Conservation (phyloP, 2,797 vertebrate genomes). For the Coregonus suidteri region DNA sequence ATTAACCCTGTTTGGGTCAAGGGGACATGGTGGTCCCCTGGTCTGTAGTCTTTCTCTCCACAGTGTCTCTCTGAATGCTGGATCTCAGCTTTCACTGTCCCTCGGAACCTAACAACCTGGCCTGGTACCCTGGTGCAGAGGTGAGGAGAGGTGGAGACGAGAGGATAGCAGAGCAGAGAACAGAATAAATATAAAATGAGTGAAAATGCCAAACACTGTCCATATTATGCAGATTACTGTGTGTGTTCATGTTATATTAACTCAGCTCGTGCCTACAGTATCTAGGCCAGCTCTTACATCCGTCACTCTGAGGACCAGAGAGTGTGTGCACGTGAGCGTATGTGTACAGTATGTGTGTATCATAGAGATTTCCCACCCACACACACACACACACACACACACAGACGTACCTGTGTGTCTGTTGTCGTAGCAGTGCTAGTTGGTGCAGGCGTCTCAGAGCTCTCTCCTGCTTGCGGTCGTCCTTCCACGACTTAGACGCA, state of each 20-base stretch:
- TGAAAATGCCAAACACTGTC: background rate
- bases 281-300: slow-evolving; percentile 42
- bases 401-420: slow-evolving; percentile 53
- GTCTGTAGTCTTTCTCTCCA: slow-evolving; percentile 67
- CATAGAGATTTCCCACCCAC: background rate
- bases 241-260: slow-evolving; percentile 62
- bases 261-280: slow-evolving; percentile 62
- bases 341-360: slow-evolving; percentile 13
- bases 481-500: slow-evolving; percentile 98
- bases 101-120: slow-evolving; percentile 76
- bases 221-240: slow-evolving; percentile 16
- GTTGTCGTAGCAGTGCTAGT: slow-evolving; percentile 90
- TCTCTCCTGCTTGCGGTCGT: slow-evolving; percentile 97
- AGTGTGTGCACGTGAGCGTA: background rate
- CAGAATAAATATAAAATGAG: background rate
- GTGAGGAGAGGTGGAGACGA: background rate
- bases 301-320: too few relatives aligned
- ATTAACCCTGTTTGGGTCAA: slow-evolving; percentile 7
- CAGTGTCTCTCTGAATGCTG: slow-evolving; percentile 69
- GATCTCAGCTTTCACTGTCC: slow-evolving; percentile 65
- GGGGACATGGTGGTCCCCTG: slow-evolving; percentile 55
- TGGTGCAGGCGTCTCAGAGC: slow-evolving; percentile 92
- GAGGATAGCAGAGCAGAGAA: background rate
- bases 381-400: too few relatives aligned
- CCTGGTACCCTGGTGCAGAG: slow-evolving; percentile 73